Percentiles rank a stretch among this genome's conserved stretches.
Conservation (phyloP, 2,888 invertebrate species). For the Labia minor region DNA sequence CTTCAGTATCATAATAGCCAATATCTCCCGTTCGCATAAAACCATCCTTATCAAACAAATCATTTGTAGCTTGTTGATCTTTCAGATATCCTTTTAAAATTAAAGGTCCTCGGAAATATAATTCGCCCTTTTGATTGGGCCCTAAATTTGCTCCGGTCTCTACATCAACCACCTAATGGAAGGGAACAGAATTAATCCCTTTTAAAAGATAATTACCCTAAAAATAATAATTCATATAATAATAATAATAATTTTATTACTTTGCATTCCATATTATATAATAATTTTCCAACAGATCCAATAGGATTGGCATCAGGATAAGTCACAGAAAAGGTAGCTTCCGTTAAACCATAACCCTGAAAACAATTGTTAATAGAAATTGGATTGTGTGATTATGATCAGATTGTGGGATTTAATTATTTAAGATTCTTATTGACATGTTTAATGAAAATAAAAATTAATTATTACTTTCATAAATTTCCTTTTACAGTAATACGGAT, state of each 20-base stretch:
- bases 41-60: constrained; percentile 19
- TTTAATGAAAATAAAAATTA: too few species aligned
- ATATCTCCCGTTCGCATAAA: constrained; percentile 34
- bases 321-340: not conserved
- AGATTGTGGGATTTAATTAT: too few species aligned
- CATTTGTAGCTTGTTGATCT: constrained; percentile 17
- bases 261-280: not conserved
- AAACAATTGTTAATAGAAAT: not conserved
- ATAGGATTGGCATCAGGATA: not conserved
- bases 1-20: constrained; percentile 36
- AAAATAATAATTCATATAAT: too few species aligned
- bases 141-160: constrained; percentile 15
- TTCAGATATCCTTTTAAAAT: constrained; percentile 16
- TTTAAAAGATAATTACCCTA: not conserved
- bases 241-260: too few species aligned
- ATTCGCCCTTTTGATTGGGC: constrained; percentile 16
- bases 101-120: not conserved
- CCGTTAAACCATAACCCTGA: not conserved
- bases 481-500: too few species aligned
- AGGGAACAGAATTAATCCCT: not conserved
- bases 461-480: too few species aligned
- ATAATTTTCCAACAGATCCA: not conserved
- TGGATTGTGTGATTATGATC: too few species aligned
- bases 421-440: too few species aligned
- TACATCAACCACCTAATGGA: constrained; percentile 14